Percentiles rank a stretch among this genome's conserved stretches.
These are phyloP conservation scores for Drosophila truncata DNA, from an alignment of 1,140 invertebrate species.

Conservation along the genomic window DNA sequence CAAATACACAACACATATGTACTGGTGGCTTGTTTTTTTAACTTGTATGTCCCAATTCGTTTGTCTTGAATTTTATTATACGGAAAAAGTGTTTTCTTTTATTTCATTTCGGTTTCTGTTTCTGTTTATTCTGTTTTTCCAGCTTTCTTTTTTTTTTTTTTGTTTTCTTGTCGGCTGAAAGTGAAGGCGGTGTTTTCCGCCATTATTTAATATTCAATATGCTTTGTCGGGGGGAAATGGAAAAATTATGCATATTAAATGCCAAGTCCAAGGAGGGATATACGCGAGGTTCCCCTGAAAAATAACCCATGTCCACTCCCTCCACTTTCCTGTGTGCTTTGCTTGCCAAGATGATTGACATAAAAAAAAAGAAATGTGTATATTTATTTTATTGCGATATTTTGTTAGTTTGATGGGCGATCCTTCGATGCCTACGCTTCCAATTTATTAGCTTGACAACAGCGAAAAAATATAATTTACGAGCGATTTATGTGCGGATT, in stretches of 20 bases:
- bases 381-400: slow-evolving; percentile 67
- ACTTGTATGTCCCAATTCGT: slow-evolving; percentile 76
- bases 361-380: slow-evolving; percentile 53
- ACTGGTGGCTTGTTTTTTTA: slow-evolving; percentile 45
- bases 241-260: slow-evolving; percentile 83
- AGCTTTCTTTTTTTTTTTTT: background rate
- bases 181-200: slow-evolving; percentile 30
- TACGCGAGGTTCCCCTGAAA: slow-evolving; percentile 43
- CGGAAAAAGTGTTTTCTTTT: slow-evolving; percentile 72
- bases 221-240: slow-evolving; percentile 76
- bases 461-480: slow-evolving; percentile 59
- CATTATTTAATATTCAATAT: slow-evolving; percentile 83
- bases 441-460: slow-evolving; percentile 66
- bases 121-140: slow-evolving; percentile 19
- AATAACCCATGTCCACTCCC: slow-evolving; percentile 30
- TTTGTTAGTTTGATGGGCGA: slow-evolving; percentile 75
- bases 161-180: slow-evolving; percentile 16
- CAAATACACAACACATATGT: slow-evolving; percentile 3
- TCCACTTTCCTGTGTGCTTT: slow-evolving; percentile 16
- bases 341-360: slow-evolving; percentile 74
- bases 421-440: slow-evolving; percentile 52
- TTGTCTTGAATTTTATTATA: slow-evolving; percentile 80
- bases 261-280: slow-evolving; percentile 40
- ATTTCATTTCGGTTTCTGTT: slow-evolving; percentile 37
- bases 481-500: slow-evolving; percentile 54